phyloP scores from a whole-genome alignment of 2,113 vertebrate genomes.

The Macrotis lagotis region DNA sequence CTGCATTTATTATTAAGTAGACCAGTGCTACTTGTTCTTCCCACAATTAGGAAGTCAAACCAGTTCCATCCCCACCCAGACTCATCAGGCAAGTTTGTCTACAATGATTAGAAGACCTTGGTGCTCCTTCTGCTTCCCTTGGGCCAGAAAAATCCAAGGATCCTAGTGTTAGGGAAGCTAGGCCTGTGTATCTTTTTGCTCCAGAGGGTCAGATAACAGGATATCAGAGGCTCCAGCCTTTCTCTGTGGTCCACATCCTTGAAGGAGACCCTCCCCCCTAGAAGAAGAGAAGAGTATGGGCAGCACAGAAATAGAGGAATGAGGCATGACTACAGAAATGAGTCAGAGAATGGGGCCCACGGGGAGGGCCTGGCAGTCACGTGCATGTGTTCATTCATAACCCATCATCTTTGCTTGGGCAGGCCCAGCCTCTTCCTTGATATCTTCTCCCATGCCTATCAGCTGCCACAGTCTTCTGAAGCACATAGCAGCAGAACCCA shows the following conservation, averaged over 20 bases:
- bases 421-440: background rate
- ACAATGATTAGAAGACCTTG: background rate
- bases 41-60: background rate
- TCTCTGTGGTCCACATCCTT: background rate
- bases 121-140: background rate
- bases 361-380: background rate
- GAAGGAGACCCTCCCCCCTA: background rate
- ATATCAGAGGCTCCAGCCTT: background rate
- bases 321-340: background rate
- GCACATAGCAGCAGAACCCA: background rate
- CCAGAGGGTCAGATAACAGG: background rate
- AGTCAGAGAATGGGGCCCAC: background rate
- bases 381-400: background rate
- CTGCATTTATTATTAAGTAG: background rate
- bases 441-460: background rate
- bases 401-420: background rate
- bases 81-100: slow-evolving; percentile 2
- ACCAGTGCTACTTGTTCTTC: background rate
- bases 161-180: background rate
- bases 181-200: background rate
- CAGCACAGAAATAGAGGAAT: background rate
- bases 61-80: background rate
- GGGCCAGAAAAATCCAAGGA: background rate
- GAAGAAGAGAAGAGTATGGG: background rate
- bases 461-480: background rate